These are phyloP conservation scores for Falco naumanni DNA, from an alignment of 2,797 vertebrate genomes.

Conservation along the genomic window DNA sequence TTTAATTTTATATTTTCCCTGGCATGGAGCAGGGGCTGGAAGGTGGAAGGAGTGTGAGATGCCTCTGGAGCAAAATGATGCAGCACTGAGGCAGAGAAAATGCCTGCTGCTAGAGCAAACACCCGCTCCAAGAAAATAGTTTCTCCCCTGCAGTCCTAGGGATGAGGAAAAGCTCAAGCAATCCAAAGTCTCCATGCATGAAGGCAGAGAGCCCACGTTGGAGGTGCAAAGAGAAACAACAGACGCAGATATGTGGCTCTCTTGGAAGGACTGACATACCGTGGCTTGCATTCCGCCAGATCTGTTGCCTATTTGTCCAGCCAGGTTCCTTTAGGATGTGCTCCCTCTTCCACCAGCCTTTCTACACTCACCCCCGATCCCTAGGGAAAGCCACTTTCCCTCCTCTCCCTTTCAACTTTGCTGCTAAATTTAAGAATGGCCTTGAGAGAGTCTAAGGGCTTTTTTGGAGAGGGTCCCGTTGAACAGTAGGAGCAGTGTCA, in stretches of 20 bases:
- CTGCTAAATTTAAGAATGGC: background rate
- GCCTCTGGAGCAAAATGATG: constrained; percentile 4
- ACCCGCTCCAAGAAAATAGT: background rate
- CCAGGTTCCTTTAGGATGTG: background rate
- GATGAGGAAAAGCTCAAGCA: rapidly evolving
- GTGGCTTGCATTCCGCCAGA: background rate
- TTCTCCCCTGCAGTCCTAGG: background rate
- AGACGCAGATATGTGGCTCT: background rate
- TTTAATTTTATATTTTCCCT: constrained; percentile 24
- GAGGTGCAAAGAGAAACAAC: background rate
- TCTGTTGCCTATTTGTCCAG: background rate
- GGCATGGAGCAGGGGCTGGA: background rate
- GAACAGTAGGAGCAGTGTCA: background rate
- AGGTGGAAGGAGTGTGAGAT: background rate
- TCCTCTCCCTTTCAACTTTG: background rate
- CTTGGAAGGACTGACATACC: background rate
- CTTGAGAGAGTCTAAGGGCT: background rate
- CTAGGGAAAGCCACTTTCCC: background rate
- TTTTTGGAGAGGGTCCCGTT: background rate
- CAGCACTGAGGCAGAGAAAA: background rate
- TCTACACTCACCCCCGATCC: background rate
- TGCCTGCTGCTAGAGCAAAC: background rate
- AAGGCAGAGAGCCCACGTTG: background rate
- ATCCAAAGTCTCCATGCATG: background rate
- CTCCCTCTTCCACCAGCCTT: background rate